Evolutionary conservation across 2,888 invertebrate genomes (phyloP).

Genomic region (Drosophila demipolita): DNA sequence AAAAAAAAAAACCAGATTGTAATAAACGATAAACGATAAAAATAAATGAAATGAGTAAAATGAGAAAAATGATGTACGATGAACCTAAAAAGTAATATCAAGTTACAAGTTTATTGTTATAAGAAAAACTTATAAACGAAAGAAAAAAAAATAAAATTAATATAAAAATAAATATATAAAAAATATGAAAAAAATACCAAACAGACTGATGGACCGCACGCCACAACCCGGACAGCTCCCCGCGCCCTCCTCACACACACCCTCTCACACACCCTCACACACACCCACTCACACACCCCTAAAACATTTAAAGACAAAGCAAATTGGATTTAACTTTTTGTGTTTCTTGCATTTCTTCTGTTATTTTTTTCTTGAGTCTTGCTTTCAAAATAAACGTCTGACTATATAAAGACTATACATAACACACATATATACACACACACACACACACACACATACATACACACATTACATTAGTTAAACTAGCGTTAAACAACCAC

Average conservation of each 20-base stretch:
- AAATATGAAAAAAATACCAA: conserved; percentile 50
- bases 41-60: conserved; percentile 15
- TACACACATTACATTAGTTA: conserved; percentile 63
- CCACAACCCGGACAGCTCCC: conserved; percentile 62
- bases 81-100: conserved; percentile 52
- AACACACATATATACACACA: conserved; percentile 25
- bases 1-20: conserved; percentile 37
- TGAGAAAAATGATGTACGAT: conserved; percentile 38
- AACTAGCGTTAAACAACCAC: conserved; percentile 63
- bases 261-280: not conserved
- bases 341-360: conserved; percentile 22
- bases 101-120: conserved; percentile 62
- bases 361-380: not conserved
- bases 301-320: conserved; percentile 33
- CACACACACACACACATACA: conserved; percentile 31
- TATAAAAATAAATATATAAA: conserved; percentile 19
- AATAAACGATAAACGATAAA: conserved; percentile 43
- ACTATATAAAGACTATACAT: conserved; percentile 64
- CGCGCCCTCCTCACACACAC: conserved; percentile 4
- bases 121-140: conserved; percentile 48
- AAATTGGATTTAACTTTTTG: conserved; percentile 47
- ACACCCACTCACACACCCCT: not conserved
- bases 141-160: conserved; percentile 21
- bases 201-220: conserved; percentile 78
- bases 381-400: conserved; percentile 57